phyloP scores from a whole-genome alignment of 2,113 vertebrate genomes.

The Bufo bufo region DNA sequence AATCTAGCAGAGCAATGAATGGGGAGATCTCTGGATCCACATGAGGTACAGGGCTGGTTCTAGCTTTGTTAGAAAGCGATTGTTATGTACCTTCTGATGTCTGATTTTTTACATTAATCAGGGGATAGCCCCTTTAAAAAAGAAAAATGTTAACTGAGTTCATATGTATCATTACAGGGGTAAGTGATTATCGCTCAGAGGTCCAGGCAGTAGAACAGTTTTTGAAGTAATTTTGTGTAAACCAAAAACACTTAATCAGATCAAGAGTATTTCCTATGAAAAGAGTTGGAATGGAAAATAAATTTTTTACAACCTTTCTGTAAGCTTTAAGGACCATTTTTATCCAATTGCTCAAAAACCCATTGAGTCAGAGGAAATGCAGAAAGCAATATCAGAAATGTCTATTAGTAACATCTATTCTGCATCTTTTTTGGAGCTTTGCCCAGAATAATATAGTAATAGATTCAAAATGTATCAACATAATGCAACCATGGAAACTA shows the following conservation, averaged over 20 bases:
- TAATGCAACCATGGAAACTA: slow-evolving; percentile 16
- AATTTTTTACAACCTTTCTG: background rate
- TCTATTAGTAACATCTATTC: slow-evolving; percentile 22
- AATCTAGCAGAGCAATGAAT: too few relatives aligned
- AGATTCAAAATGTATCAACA: slow-evolving; percentile 21
- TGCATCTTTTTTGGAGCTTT: background rate
- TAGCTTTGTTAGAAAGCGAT: too few relatives aligned
- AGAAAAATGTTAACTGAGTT: too few relatives aligned
- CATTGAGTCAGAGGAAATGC: background rate
- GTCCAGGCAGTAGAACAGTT: too few relatives aligned
- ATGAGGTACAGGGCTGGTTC: too few relatives aligned
- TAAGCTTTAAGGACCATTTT: background rate
- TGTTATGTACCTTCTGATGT: too few relatives aligned
- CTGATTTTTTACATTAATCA: too few relatives aligned
- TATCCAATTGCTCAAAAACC: background rate
- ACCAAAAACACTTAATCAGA: background rate
- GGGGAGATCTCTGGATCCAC: too few relatives aligned
- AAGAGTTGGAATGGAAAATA: background rate
- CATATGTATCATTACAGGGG: too few relatives aligned
- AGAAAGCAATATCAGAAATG: background rate
- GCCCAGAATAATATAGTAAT: slow-evolving; percentile 27
- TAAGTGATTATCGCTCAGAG: too few relatives aligned
- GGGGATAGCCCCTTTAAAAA: too few relatives aligned
- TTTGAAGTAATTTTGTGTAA: too few relatives aligned
- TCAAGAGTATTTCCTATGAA: background rate